Evolutionary conservation across 2,113 vertebrate genomes (phyloP), one percentile per base, ranked within the genome.

Genomic region (Pantherophis guttatus): DNA sequence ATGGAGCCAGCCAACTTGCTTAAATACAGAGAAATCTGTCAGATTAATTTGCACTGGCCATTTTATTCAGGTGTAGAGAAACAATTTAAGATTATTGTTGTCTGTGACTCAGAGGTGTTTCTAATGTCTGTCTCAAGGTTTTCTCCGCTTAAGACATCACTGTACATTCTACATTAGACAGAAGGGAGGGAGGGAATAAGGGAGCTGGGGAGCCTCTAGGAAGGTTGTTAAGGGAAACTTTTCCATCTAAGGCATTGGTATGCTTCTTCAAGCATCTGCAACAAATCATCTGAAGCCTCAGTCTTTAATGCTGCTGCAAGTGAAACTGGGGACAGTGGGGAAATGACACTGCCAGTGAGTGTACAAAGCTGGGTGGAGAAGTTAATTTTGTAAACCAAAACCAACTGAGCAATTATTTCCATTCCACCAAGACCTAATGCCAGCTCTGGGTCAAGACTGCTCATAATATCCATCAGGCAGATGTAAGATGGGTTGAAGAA

Each of bases 171-270:
- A 81, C 52, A 0, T 90, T 13, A 85, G 90, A 93, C 39, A 87
- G 87, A 93, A 94, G 96, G 88, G 94, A 0, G 0, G 39, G 52
- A 65, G 52, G 44, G 44, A 48, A 93, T 7, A 58, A 8, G 29
- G 9, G 21, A 94, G 93, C 92, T 39, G 88, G 95, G 95, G 94
- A 95, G 95, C 86, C 96, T 96, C 95, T 89, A 8, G 57, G 95
- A 95, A 12, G 96, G 19, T 92, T 97, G 96, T 96, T 95, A 92
- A 81, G 93, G 97, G 96, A 97, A 98, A 98, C 96, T 96, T 98
- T 98, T 97, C 98, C 98, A 97, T 98, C 97, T 98, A 98, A 98
- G 98, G 98, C 96, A 97, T 97, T 98, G 98, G 98, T 97, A 98
- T 98, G 98, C 96, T 97, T 94, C 95, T 53, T 12, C 44, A 7